These are phyloP conservation scores for Agrypnus murinus DNA, from an alignment of 2,888 invertebrate genomes.

Conservation along the genomic window DNA sequence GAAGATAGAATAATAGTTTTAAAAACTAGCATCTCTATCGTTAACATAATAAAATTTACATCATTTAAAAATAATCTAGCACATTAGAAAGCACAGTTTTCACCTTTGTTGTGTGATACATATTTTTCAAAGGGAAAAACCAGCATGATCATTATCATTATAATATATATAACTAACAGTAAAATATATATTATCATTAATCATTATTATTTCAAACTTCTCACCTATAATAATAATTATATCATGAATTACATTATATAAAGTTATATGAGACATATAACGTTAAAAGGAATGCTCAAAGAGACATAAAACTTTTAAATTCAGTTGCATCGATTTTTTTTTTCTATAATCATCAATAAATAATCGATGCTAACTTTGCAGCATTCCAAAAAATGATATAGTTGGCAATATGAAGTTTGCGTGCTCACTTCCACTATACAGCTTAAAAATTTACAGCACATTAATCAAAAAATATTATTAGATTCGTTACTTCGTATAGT, in stretches of 20 bases:
- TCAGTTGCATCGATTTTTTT: not conserved
- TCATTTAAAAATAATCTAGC: constrained; percentile 34
- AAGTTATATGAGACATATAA: constrained; percentile 32
- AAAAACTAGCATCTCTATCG: constrained; percentile 31
- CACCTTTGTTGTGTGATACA: constrained; percentile 28
- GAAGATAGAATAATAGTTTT: constrained; percentile 38
- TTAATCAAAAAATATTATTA: constrained; percentile 34
- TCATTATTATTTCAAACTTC: constrained; percentile 36
- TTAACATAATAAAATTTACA: constrained; percentile 39
- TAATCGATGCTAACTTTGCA: not conserved
- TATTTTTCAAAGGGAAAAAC: constrained; percentile 37
- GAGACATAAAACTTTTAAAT: not conserved
- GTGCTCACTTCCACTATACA: constrained; percentile 17
- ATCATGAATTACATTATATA: constrained; percentile 37
- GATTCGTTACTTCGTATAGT: constrained; percentile 28
- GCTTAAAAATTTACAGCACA: constrained; percentile 36
- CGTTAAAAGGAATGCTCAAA: constrained; percentile 32
- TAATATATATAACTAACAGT: constrained; percentile 45
- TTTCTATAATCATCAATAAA: too few species aligned
- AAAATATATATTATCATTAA: constrained; percentile 46
- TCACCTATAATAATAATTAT: constrained; percentile 28
- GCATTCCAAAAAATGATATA: constrained; percentile 29
- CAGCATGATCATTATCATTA: constrained; percentile 42
- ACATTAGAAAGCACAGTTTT: constrained; percentile 34
- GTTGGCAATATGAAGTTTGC: constrained; percentile 21